Percentiles rank a stretch among this genome's conserved stretches.
Evolutionary conservation across 2,113 vertebrate species (phyloP).

Genomic region (Cynopterus brachyotis): DNA sequence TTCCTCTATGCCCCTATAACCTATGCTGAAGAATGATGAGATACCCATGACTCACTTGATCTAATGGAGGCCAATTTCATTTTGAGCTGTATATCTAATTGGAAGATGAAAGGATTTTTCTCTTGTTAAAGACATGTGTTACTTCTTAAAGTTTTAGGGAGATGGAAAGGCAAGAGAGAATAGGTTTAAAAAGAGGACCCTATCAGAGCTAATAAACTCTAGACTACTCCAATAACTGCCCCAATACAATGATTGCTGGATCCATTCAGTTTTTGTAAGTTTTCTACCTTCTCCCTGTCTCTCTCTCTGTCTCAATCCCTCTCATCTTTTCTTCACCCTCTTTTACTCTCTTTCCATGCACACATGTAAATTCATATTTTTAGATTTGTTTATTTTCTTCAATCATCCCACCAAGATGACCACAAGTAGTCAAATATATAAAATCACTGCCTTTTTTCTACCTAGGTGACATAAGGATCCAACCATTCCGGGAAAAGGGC

Average conservation of each 20-base stretch:
- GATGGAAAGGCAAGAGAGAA: background rate
- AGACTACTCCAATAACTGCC: background rate
- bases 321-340: background rate
- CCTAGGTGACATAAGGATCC: slow-evolving; percentile 37
- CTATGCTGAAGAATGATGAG: background rate
- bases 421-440: background rate
- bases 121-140: background rate
- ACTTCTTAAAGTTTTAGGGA: background rate
- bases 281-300: background rate
- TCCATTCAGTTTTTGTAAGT: background rate
- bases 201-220: background rate
- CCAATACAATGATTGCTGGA: accelerated
- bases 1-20: background rate
- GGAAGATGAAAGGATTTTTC: background rate
- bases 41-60: background rate
- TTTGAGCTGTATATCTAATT: background rate
- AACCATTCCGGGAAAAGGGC: slow-evolving; percentile 18
- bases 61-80: background rate
- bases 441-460: background rate
- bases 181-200: background rate
- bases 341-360: background rate
- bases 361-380: background rate
- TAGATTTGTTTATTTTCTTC: slow-evolving; percentile 48
- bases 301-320: background rate
- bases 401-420: background rate